A percentile compares a stretch with the other conserved stretches of the same genome.
These are phyloP conservation scores for Escarpia spicata DNA, from an alignment of 2,888 invertebrate species.

Conservation along the genomic window DNA sequence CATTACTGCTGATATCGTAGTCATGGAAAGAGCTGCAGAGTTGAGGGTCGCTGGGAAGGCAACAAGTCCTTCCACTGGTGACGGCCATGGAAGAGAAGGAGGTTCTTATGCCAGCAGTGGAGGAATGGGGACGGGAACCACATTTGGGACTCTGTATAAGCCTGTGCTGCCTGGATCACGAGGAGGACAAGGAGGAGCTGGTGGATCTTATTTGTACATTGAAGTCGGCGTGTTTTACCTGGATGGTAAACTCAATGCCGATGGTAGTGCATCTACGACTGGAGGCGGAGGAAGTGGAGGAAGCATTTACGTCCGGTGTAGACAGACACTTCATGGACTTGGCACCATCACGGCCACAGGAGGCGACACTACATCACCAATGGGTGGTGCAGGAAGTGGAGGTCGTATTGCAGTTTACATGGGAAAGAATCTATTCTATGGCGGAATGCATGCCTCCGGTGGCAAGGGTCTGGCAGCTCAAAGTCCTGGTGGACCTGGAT, in stretches of 20 bases:
- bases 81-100: conserved; percentile 13
- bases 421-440: not conserved
- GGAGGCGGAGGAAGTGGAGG: conserved; percentile 53
- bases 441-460: conserved; percentile 40
- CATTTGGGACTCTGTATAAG: conserved; percentile 22
- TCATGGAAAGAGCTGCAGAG: conserved; percentile 49
- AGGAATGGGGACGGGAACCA: conserved; percentile 43
- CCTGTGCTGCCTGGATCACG: not conserved
- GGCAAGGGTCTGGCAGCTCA: conserved; percentile 44
- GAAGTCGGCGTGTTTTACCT: conserved; percentile 43
- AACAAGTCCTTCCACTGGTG: conserved; percentile 41
- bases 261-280: conserved; percentile 42
- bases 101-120: conserved; percentile 41
- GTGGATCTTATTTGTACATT: conserved; percentile 48
- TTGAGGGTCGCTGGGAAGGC: conserved; percentile 48
- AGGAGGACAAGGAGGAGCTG: conserved; percentile 41
- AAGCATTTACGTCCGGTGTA: conserved; percentile 46
- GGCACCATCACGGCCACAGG: conserved; percentile 48
- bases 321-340: conserved; percentile 40
- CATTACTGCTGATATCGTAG: conserved; percentile 43
- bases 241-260: conserved; percentile 48
- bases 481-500: conserved; percentile 52
- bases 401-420: conserved; percentile 47
- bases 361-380: conserved; percentile 40
- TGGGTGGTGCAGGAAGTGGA: conserved; percentile 50